Evolutionary conservation across 2,888 invertebrate genomes (phyloP), one percentile per base, ranked within the genome.

Genomic region (Bombyx huttoni): DNA sequence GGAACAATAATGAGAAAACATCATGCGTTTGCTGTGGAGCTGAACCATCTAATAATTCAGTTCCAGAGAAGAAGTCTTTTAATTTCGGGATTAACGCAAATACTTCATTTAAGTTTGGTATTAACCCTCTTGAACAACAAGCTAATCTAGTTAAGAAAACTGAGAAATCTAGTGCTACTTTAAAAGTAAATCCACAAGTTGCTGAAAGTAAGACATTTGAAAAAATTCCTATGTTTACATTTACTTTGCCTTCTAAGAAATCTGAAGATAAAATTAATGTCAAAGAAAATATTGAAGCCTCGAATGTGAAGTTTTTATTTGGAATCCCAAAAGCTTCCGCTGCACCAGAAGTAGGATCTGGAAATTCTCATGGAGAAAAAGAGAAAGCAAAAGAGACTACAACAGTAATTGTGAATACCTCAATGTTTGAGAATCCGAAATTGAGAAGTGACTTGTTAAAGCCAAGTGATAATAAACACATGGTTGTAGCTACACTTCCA

Each of bases 1-100:
- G 63, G 54, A 86, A 86, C 58, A 71, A 75, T 3, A 68, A 55
- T 51, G 62, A 74, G 46, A 72, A 63, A 58, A 54, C 58, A 1
- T 68, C 61, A 53, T 86, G 86, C 60, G 58, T 66, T 48, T 86
- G 86, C 56, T 86, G 86, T 56, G 83, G 78, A 0, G 58, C 70
- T 13, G 69, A 68, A 33, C 63, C 55, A 53, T 56, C 64, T 24
- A 52, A 48, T 8, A 58, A 53, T 12, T 51, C 35, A 34, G 45
- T 34, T 12, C 10, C 40, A 10, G 50, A 40, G 40, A 62, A 62
- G 13, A 65, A 64, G 46, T 58, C 62, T 34, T 83, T 81, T 56
- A 78, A 78, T 51, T 84, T 84, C 55, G 70, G 70, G 1, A 56
- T 58, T n/a, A 59, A 57, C 46, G 12, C 63, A 47, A 70, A 67